Evolutionary conservation across 2,888 invertebrate genomes (phyloP), one percentile per base, ranked within the genome.

Genomic region (Acrobasis suavella): DNA sequence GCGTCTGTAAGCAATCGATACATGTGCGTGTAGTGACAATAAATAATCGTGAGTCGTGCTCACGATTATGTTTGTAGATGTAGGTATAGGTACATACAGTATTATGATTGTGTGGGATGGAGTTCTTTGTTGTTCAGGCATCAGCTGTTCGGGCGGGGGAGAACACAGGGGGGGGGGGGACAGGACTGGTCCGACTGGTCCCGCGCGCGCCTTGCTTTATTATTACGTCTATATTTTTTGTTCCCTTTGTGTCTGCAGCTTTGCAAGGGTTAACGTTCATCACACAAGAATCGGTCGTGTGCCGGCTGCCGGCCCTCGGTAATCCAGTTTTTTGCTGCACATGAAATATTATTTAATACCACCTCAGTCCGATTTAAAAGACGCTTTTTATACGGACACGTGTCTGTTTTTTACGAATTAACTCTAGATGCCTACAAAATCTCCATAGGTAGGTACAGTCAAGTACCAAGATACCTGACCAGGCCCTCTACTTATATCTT

Each of bases 101-200:
- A 67, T 68, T 70, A 72, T 73, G 72, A 71, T 69, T 72, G 69
- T 67, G 71, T 78, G 74, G 70, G 73, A 67, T 76, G 76, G 71
- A 73, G 76, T 84, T 85, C 91, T 91, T 91, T 91, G 91, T 91
- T 90, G 83, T 86, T 75, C 73, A 78, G 68, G 73, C 77, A 78
- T 89, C 91, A 91, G 91, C 91, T 90, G 91, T 89, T 90, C 77
- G 74, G 62, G 65, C 67, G 64, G 64, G 68, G 62, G 67, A 65
- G 68, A 73, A 71, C 69, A 37, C 68, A 58, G 56, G 52, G 70
- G 75, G 73, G 78, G 69, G 65, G 70, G 67, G 67, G 67, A 75
- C 46, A 14, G 74, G 80, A 86, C 87, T 81, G 76, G 87, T 85
- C 71, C 59, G 68, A 73, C 79, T 65, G 74, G 80, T 76, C 65